These are phyloP conservation scores for Stichopus chloronotus DNA, from an alignment of 35 echinoderm and acorn worm species.

Conservation along the genomic window DNA sequence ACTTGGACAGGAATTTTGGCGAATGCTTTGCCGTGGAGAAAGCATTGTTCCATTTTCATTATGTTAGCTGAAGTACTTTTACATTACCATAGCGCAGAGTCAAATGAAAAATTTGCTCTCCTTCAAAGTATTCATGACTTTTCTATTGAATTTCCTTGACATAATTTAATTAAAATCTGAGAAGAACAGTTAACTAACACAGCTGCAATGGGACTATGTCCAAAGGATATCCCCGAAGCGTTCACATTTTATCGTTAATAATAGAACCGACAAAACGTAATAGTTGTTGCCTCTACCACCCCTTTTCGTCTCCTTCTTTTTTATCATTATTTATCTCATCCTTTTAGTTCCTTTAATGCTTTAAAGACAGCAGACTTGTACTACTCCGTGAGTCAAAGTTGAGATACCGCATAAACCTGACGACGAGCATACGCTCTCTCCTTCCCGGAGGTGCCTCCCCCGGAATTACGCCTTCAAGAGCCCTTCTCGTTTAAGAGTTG, in stretches of 20 bases:
- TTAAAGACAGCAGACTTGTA: background rate
- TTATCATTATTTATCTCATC: background rate
- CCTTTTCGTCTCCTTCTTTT: background rate
- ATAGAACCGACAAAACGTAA: background rate
- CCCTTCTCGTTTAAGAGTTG: conserved; percentile 28
- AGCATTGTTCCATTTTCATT: too few species aligned
- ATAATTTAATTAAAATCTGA: background rate
- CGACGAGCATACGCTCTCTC: background rate
- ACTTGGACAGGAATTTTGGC: too few species aligned
- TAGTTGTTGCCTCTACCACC: background rate
- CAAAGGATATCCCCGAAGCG: conserved; percentile 3
- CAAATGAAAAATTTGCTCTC: too few species aligned
- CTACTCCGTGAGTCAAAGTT: background rate
- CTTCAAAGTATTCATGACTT: background rate
- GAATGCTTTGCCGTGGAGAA: too few species aligned
- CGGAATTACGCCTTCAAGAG: conserved; percentile 35
- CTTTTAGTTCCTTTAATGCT: background rate
- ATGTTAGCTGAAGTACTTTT: too few species aligned
- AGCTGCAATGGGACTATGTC: background rate
- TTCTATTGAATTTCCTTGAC: background rate
- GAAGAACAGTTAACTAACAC: background rate
- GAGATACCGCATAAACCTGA: background rate
- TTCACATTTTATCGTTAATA: background rate
- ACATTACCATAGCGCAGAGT: too few species aligned
- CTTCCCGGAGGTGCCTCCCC: conserved; percentile 29